Percentiles rank a stretch among this genome's conserved stretches.
Evolutionary conservation across 2,797 vertebrate species (phyloP).

Genomic region (Pseudochaenichthys georgianus): DNA sequence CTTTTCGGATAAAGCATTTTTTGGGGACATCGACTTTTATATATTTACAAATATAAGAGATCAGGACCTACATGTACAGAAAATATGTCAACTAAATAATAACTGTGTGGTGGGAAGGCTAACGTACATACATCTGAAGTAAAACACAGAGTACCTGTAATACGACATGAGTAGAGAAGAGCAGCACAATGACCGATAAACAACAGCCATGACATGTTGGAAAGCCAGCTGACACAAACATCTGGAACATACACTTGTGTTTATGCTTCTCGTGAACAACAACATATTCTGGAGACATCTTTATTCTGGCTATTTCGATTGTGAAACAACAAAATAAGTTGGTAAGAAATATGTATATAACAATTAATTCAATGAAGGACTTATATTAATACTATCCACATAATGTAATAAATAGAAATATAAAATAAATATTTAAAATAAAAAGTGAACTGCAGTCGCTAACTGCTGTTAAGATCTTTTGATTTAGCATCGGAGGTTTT

Average conservation of each 20-base stretch:
- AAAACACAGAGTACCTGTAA: constrained; percentile 73
- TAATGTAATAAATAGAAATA: constrained; percentile 81
- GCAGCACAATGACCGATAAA: constrained; percentile 74
- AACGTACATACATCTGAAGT: constrained; percentile 75
- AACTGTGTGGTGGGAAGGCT: constrained; percentile 62
- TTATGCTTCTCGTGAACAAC: constrained; percentile 46
- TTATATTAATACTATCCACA: constrained; percentile 79
- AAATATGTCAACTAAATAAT: constrained; percentile 76
- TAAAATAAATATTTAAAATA: constrained; percentile 79
- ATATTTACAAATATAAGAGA: constrained; percentile 79
- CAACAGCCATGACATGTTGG: constrained; percentile 38
- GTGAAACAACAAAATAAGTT: constrained; percentile 55
- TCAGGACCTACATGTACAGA: constrained; percentile 60
- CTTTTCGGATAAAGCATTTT: constrained; percentile 58
- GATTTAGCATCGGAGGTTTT: constrained; percentile 43
- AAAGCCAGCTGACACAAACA: constrained; percentile 61
- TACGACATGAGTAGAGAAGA: constrained; percentile 76
- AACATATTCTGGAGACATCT: constrained; percentile 39
- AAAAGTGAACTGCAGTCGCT: constrained; percentile 51
- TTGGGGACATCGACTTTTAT: constrained; percentile 43
- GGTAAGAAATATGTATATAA: constrained; percentile 51
- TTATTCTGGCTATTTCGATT: constrained; percentile 57
- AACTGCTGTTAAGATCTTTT: constrained; percentile 46
- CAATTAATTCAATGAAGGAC: constrained; percentile 65
- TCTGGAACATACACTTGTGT: constrained; percentile 44